A percentile compares a stretch with the other conserved stretches of the same genome.
phyloP scores from a whole-genome alignment of 2,113 vertebrate species.

The Chelonoidis abingdonii region DNA sequence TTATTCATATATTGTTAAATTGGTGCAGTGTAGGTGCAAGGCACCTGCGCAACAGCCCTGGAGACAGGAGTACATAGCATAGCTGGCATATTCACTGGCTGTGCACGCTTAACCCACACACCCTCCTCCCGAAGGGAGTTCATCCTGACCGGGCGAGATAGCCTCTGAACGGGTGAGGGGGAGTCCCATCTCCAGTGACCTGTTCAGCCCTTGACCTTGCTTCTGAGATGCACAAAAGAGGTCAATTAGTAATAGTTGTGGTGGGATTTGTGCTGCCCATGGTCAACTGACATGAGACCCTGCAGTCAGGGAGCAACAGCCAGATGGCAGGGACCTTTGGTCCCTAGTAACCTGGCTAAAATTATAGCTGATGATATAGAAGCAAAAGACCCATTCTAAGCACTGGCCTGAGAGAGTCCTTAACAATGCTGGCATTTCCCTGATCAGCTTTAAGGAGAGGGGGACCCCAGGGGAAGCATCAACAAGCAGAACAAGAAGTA shows the following conservation, averaged over 20 bases:
- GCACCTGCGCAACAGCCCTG: not conserved
- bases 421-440: not conserved
- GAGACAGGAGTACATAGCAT: not conserved
- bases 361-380: not conserved
- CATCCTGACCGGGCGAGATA: not conserved
- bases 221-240: not conserved
- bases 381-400: not conserved
- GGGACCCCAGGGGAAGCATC: not conserved
- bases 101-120: not conserved
- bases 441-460: not conserved
- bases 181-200: not conserved
- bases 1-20: not conserved
- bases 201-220: not conserved
- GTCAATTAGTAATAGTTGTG: not conserved
- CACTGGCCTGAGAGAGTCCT: not conserved
- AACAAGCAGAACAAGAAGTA: too few relatives aligned
- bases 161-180: not conserved
- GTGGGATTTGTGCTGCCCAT: accelerated
- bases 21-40: not conserved
- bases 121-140: not conserved
- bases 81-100: not conserved
- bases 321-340: not conserved
- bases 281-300: not conserved
- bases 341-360: not conserved
- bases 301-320: not conserved